Base-by-base conservation (phyloP, 1,140 invertebrate species). In the Antheraea mylitta region DNA sequence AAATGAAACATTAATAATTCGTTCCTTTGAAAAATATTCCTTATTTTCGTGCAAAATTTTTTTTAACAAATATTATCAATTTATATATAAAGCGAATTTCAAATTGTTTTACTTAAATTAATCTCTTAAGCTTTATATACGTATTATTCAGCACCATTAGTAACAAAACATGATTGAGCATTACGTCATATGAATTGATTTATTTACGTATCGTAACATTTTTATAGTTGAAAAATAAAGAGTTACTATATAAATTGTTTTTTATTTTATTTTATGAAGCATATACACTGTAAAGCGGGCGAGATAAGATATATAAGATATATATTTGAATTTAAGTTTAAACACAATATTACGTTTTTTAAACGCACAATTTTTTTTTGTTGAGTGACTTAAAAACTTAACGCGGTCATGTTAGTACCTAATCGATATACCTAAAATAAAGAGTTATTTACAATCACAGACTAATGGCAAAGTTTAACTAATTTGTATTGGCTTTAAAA, bases 381-480 rank as follows among this genome's bases (percentile, higher is more conserved):
- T 16, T 16, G 5, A 16, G 16, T 16, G 7, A 42, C 22, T 6
- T n/a, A 16, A 38, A 45, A 36, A 53, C 38, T 19, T n/a, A 22
- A 75, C 66, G 66, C 70, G 42, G 18, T 58, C 22, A 60, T 64
- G 68, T 72, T 74, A 69, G 58, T 60, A 67, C 67, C 48, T 71
- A 71, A 38, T 30, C 58, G 10, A 16, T 58, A 71, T 42, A 66
- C 7, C 58, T 64, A 63, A n/a, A n/a, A n/a, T n/a, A n/a, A 53
- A 69, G 11, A 53, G 71, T 70, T 75, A 72, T 72, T 69, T 62
- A 72, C 70, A 72, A 75, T 75, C 74, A 75, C 74, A 75, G 74
- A 72, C 70, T 75, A 75, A 64, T 36, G 45, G 18, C 6, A 18
- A 19, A 61, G 60, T 36, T 61, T 61, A 30, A 22, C 19, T 61